Percentiles rank a stretch among this genome's conserved stretches.
These are phyloP conservation scores for Polylopha cassiicola DNA, from an alignment of 2,888 invertebrate species.

Conservation along the genomic window DNA sequence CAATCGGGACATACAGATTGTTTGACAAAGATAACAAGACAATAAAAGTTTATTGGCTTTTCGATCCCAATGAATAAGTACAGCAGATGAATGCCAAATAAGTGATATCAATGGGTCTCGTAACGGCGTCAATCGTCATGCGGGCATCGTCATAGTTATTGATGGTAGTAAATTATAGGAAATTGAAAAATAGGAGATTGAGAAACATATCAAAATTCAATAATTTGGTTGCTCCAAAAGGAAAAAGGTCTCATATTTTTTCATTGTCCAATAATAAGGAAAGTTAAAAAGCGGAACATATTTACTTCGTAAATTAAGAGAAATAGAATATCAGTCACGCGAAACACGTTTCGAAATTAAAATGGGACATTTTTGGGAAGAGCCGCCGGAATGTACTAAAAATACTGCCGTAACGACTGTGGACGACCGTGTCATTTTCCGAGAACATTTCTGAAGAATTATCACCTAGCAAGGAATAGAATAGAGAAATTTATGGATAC, in stretches of 20 bases:
- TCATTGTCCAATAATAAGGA: too few relatives aligned
- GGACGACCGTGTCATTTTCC: constrained; percentile 17
- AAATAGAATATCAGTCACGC: neutral
- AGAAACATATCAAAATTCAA: too few relatives aligned
- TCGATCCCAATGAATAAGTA: constrained; percentile 24
- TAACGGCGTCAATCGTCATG: constrained; percentile 21
- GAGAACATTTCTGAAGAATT: constrained; percentile 22
- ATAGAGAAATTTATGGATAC: constrained; percentile 12
- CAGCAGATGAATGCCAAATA: constrained; percentile 11
- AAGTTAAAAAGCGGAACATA: too few relatives aligned
- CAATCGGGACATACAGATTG: constrained; percentile 4
- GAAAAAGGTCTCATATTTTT: too few relatives aligned
- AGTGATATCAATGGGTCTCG: constrained; percentile 28
- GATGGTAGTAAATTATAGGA: constrained; percentile 3
- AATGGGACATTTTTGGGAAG: constrained; percentile 9
- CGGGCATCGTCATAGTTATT: constrained; percentile 22
- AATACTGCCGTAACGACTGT: constrained; percentile 17
- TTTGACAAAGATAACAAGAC: constrained; percentile 21
- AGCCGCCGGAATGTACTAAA: constrained; percentile 20
- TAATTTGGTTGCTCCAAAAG: too few relatives aligned
- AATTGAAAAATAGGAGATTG: constrained; percentile 1
- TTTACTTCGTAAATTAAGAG: too few relatives aligned
- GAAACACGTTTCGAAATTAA: constrained; percentile 13
- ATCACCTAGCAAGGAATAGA: constrained; percentile 9
- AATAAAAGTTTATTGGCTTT: constrained; percentile 36